Evolutionary conservation across 1,140 invertebrate species (phyloP).

Genomic region (Popillia japonica): DNA sequence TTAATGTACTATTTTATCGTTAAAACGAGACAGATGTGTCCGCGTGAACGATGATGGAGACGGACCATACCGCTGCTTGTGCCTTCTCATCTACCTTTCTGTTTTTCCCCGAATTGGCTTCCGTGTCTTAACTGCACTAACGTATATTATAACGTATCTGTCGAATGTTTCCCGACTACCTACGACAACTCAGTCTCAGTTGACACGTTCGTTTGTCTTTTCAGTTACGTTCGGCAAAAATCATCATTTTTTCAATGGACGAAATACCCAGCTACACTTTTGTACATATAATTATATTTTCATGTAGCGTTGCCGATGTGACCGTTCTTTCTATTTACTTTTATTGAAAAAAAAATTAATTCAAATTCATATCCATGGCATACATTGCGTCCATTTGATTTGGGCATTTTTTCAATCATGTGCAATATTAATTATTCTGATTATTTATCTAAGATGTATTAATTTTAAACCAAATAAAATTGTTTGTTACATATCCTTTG

Average conservation of each 20-base stretch:
- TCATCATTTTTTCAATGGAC: conserved; percentile 56
- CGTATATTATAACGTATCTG: conserved; percentile 48
- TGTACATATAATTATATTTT: conserved; percentile 57
- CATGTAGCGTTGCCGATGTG: conserved; percentile 46
- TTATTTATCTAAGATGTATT: conserved; percentile 61
- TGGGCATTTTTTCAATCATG: conserved; percentile 59
- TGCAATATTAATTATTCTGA: conserved; percentile 60
- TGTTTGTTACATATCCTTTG: conserved; percentile 58
- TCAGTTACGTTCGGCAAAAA: conserved; percentile 32
- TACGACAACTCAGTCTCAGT: no score
- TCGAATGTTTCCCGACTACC: conserved; percentile 37
- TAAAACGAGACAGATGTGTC: not conserved
- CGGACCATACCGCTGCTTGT: conserved; percentile 53
- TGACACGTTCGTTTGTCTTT: conserved; percentile 42
- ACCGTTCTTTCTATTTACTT: conserved; percentile 32
- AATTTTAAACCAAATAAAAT: conserved; percentile 62
- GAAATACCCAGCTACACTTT: conserved; percentile 56
- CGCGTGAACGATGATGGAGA: conserved; percentile 16
- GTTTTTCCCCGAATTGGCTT: conserved; percentile 50
- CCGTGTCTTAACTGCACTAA: conserved; percentile 56
- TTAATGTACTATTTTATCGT: not conserved
- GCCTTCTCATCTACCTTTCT: conserved; percentile 56
- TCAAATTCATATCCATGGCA: conserved; percentile 47
- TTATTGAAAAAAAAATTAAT: conserved; percentile 37
- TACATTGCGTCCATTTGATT: conserved; percentile 59